These are phyloP conservation scores for Parapristionchus giblindavisi DNA, from an alignment of 2,888 invertebrate genomes.

Conservation along the genomic window DNA sequence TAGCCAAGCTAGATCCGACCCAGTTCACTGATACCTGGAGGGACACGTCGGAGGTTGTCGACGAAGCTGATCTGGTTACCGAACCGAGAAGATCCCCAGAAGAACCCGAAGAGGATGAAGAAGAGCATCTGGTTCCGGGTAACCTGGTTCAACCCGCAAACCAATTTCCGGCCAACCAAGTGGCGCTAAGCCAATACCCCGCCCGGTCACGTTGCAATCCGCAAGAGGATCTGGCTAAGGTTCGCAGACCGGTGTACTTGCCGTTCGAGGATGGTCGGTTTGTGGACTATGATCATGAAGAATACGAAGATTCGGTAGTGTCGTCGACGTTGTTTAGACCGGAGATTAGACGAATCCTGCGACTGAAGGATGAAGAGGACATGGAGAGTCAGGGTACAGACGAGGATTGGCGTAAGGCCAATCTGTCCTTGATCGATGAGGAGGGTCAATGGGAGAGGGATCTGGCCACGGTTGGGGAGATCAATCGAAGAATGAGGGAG, in stretches of 20 bases:
- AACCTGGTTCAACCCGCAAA: neutral
- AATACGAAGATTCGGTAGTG: constrained; percentile 34
- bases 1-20: neutral
- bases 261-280: constrained; percentile 13
- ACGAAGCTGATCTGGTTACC: constrained; percentile 55
- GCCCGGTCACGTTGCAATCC: neutral
- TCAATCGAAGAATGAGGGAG: constrained; percentile 33
- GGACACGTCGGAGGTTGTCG: constrained; percentile 47
- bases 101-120: neutral
- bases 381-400: constrained; percentile 29
- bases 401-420: constrained; percentile 17
- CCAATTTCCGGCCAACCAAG: neutral
- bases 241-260: constrained; percentile 16
- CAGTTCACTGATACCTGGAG: constrained; percentile 41
- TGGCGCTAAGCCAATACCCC: neutral
- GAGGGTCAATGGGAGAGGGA: constrained; percentile 37
- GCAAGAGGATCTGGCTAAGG: constrained; percentile 6
- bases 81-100: constrained; percentile 46
- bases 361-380: constrained; percentile 27
- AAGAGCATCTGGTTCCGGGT: no score
- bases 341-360: constrained; percentile 24
- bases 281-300: neutral
- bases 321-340: constrained; percentile 24
- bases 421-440: constrained; percentile 14
- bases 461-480: constrained; percentile 33